Percentiles rank a stretch among this genome's conserved stretches.
Conservation (phyloP, 2,888 invertebrate species). For the Pollenia labialis region DNA sequence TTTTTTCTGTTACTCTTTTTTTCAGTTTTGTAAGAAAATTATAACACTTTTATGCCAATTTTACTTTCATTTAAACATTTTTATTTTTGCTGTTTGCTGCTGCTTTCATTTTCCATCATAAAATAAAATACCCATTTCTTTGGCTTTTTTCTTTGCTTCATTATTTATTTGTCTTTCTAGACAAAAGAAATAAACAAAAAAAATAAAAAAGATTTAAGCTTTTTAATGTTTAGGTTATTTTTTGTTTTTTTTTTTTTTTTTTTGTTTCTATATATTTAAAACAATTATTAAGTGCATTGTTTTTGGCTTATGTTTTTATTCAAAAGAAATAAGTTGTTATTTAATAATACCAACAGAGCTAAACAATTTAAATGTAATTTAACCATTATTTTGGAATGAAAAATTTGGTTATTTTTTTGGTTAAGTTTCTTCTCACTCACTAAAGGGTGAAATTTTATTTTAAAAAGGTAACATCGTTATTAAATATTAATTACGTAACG, state of each 20-base stretch:
- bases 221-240: background rate
- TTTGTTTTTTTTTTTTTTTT: conserved; percentile 1
- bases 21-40: conserved; percentile 70
- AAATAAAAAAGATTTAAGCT: conserved; percentile 16
- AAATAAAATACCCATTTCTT: conserved; percentile 30
- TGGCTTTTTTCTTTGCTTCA: conserved; percentile 3
- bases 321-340: conserved; percentile 45
- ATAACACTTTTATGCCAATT: conserved; percentile 78
- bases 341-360: conserved; percentile 26
- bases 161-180: conserved; percentile 32
- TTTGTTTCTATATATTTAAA: background rate
- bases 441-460: conserved; percentile 18
- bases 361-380: conserved; percentile 43
- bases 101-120: conserved; percentile 69
- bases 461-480: background rate
- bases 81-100: conserved; percentile 37
- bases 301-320: conserved; percentile 25
- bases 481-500: background rate
- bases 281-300: conserved; percentile 26
- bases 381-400: conserved; percentile 33
- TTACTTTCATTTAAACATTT: conserved; percentile 79
- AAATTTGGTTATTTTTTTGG: conserved; percentile 22
- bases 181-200: conserved; percentile 33
- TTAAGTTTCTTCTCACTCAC: background rate
- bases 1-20: conserved; percentile 21